Conservation (phyloP, 2,113 vertebrate species). For the Paramormyrops kingsleyae region DNA sequence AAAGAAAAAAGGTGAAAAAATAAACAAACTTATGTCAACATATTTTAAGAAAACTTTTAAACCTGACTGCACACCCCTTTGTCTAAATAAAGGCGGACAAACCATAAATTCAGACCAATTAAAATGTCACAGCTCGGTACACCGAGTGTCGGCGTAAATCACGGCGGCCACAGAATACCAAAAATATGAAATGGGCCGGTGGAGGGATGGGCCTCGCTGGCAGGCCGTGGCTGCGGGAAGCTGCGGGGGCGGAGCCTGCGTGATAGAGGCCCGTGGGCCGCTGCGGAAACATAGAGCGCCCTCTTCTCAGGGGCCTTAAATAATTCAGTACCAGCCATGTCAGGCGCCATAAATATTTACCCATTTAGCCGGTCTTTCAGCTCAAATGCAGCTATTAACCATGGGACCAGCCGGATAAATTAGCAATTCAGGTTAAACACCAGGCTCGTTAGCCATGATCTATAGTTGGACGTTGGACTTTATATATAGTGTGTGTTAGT, state of each 20-base stretch:
- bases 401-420: background rate
- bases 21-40: background rate
- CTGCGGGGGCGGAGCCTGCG: background rate
- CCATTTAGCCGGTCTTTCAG: background rate
- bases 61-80: background rate
- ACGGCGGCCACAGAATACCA: background rate
- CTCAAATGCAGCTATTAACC: background rate
- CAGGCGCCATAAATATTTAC: background rate
- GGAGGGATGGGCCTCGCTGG: background rate
- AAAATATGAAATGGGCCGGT: background rate
- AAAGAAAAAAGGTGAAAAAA: background rate
- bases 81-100: background rate
- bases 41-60: background rate
- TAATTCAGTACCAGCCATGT: background rate
- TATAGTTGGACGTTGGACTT: background rate
- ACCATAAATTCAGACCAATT: conserved; percentile 1
- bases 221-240: background rate
- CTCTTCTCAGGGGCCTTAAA: background rate
- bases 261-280: background rate
- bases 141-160: background rate
- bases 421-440: background rate
- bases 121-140: background rate
- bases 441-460: background rate
- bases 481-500: background rate
- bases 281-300: background rate